phyloP scores from a whole-genome alignment of 2,888 invertebrate species.

The Tipula confusa region DNA sequence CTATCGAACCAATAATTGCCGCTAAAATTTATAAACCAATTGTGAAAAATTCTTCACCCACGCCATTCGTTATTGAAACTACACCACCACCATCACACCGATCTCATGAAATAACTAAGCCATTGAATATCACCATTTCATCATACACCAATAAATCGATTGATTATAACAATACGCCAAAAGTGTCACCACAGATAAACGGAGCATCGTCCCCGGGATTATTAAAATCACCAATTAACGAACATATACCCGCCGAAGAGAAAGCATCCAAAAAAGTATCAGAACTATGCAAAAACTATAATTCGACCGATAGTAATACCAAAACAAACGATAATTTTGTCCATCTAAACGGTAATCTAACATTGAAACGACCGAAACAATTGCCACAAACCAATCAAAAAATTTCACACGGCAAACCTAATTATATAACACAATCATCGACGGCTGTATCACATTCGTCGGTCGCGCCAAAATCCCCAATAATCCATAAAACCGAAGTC shows the following conservation, averaged over 20 bases:
- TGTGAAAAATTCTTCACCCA: background rate
- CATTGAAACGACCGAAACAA: background rate
- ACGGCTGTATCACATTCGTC: background rate
- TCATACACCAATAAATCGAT: background rate
- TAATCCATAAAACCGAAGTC: background rate
- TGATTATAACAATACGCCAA: background rate
- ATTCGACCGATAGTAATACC: background rate
- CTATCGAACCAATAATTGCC: background rate
- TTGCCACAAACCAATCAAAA: background rate
- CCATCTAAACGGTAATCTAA: background rate
- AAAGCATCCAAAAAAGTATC: background rate
- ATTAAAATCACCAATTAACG: background rate
- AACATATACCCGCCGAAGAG: background rate
- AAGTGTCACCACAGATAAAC: background rate
- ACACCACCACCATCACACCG: background rate
- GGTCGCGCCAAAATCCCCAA: background rate
- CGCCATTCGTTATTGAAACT: background rate
- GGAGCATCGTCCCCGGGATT: background rate
- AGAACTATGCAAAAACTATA: background rate
- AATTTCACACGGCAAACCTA: constrained; percentile 20
- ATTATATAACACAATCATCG: background rate
- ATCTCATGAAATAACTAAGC: background rate
- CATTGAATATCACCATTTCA: background rate
- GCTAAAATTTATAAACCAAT: background rate
- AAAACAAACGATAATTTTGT: background rate